phyloP scores from a whole-genome alignment of 1,140 invertebrate genomes.

The Zaprionus ghesquierei region DNA sequence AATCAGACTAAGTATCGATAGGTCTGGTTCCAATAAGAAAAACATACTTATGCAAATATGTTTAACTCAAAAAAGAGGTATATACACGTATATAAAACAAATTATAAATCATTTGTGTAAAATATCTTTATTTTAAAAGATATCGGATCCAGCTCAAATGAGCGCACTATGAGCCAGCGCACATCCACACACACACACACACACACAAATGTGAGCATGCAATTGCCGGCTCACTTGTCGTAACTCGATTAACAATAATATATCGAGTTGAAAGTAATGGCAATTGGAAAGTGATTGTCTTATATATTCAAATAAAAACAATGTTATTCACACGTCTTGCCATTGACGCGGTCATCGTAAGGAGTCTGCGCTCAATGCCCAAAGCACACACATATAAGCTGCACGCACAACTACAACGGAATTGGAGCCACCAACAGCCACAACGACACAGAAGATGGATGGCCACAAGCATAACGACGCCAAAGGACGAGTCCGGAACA shows the following conservation, averaged over 20 bases:
- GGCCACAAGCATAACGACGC: slow-evolving; percentile 18
- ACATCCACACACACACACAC: background rate
- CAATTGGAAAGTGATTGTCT: slow-evolving; percentile 11
- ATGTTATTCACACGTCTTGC: slow-evolving; percentile 54
- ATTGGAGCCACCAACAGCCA: background rate
- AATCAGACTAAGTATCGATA: too few species aligned
- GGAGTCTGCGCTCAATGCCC: slow-evolving; percentile 13
- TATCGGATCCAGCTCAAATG: background rate
- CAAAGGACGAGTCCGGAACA: background rate
- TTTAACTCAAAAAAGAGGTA: background rate
- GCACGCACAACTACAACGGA: background rate
- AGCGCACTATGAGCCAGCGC: background rate
- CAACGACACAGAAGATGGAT: background rate
- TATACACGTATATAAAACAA: too few species aligned
- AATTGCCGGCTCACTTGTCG: background rate
- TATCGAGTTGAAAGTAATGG: slow-evolving; percentile 31
- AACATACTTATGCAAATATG: background rate
- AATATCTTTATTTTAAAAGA: background rate
- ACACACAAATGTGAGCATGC: background rate
- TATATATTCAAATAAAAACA: background rate
- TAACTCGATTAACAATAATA: slow-evolving; percentile 14
- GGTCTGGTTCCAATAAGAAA: background rate
- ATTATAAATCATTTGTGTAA: too few species aligned
- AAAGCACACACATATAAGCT: slow-evolving; percentile 13
- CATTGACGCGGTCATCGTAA: slow-evolving; percentile 18